These are phyloP conservation scores for Nomada goodeniana DNA, from an alignment of 2,888 invertebrate species.

Conservation along the genomic window DNA sequence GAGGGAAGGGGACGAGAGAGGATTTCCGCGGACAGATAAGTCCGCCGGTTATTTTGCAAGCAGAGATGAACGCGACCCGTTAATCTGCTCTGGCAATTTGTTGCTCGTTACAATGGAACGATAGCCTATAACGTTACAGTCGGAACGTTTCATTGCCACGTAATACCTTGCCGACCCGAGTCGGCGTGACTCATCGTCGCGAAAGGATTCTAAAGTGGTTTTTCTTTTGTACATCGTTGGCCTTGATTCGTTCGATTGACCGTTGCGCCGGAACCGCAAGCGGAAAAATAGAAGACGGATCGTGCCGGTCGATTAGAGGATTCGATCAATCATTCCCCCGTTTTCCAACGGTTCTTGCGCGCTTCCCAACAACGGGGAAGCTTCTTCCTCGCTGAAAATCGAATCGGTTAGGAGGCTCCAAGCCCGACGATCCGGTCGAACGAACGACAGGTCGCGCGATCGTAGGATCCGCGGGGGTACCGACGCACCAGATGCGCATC, in stretches of 20 bases:
- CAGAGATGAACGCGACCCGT: conserved; percentile 20
- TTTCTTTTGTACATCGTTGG: conserved; percentile 6
- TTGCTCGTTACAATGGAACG: conserved; percentile 38
- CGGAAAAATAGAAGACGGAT: background rate
- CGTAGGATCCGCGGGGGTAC: background rate
- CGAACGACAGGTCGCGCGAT: conserved; percentile 41
- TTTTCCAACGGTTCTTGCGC: background rate
- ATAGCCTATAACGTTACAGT: conserved; percentile 35
- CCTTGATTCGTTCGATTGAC: conserved; percentile 32
- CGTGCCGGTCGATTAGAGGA: conserved; percentile 7
- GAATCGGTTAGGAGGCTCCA: background rate
- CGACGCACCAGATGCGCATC: no score
- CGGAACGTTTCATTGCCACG: conserved; percentile 34
- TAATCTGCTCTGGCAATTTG: conserved; percentile 24
- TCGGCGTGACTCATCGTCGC: conserved; percentile 55
- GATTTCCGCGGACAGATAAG: background rate
- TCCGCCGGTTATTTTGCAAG: conserved; percentile 12
- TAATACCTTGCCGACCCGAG: conserved; percentile 10
- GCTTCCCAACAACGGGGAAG: background rate
- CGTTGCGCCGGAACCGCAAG: background rate
- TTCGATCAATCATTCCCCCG: conserved; percentile 32
- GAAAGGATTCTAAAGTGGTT: conserved; percentile 47
- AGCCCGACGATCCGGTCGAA: conserved; percentile 26
- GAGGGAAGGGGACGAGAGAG: background rate
- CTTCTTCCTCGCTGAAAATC: background rate